Base-by-base conservation (phyloP, 1,140 invertebrate species). In the Adelges cooleyi region DNA sequence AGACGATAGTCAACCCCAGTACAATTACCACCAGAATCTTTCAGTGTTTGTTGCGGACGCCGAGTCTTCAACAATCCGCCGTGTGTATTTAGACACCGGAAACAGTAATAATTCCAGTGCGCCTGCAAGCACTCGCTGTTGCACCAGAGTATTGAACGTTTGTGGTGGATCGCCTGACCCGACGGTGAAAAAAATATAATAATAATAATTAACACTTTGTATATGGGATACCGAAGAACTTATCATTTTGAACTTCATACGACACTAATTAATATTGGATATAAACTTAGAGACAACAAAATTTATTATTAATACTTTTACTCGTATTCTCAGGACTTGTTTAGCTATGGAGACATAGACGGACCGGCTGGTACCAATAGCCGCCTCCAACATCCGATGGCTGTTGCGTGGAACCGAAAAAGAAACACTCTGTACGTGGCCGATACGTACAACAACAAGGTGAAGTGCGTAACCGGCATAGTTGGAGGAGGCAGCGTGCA, bases 361-460 rank as follows among this genome's bases (percentile, higher is more conserved):
- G 92, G 90, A 1, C 38, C 38, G 46, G 79, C 76, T 52, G 82
- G 84, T 20, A 78, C 79, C 40, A 79, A 83, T 33, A 92, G 84
- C 0, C 90, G 89, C 76, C 77, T 97, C 5, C 94, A 97, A 73
- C 93, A 97, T 78, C 90, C 91, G 1, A 74, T 97, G 33, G 92
- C 83, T 2, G 80, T 96, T 8, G 76, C 84, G 1, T 85, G 84
- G 77, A 70, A 72, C 49, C 72, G 79, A 49, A 66, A 70, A 20
- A 78, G 82, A 70, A 76, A 79, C 49, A 73, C 74, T 69, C 69
- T 95, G 8, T 88, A 86, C 72, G 79, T 96, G 25, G 86, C 90
- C 4, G 94, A 98, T 73, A 89, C 92, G 0, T 97, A 95, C 71
- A 98, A 98, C 77, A 87, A 96, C 70, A 96, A 95, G 79, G 86